Conservation (phyloP, 2,113 vertebrate species). For the Strigops habroptila region DNA sequence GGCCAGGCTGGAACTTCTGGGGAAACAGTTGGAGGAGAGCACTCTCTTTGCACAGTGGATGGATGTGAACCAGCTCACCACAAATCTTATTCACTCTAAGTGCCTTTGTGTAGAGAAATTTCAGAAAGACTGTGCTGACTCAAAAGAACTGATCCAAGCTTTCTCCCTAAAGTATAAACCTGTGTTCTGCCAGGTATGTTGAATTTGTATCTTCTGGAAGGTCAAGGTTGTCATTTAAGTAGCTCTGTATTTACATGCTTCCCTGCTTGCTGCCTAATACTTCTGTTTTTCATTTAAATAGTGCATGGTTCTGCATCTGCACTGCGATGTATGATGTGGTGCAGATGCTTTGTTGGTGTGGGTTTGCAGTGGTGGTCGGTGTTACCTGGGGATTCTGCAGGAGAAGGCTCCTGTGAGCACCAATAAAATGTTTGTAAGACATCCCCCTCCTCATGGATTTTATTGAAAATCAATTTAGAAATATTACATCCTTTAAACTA, state of each 20-base stretch:
- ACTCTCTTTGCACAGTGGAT: conserved; percentile 96
- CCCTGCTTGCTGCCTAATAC: background rate
- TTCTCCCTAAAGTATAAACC: conserved; percentile 90
- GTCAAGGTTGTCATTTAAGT: rapidly evolving
- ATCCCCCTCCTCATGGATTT: background rate
- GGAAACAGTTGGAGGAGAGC: conserved; percentile 82
- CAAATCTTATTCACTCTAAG: conserved; percentile 92
- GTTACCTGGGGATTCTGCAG: background rate
- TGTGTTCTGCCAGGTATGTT: conserved; percentile 92
- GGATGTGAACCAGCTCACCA: conserved; percentile 91
- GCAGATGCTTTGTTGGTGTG: background rate
- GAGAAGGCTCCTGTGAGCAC: background rate
- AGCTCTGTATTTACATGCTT: background rate
- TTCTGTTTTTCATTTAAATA: background rate
- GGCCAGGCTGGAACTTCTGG: conserved; percentile 90
- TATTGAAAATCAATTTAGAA: background rate
- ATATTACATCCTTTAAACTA: background rate
- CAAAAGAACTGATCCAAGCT: conserved; percentile 83
- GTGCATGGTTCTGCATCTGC: background rate
- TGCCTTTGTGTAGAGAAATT: conserved; percentile 94
- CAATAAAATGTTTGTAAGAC: background rate
- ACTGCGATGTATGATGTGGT: background rate
- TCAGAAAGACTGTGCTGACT: conserved; percentile 81
- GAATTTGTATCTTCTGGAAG: background rate
- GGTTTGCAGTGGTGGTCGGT: background rate